Base-by-base conservation (phyloP, 2,113 vertebrate genomes). In the Anarrhichthys ocellatus region DNA sequence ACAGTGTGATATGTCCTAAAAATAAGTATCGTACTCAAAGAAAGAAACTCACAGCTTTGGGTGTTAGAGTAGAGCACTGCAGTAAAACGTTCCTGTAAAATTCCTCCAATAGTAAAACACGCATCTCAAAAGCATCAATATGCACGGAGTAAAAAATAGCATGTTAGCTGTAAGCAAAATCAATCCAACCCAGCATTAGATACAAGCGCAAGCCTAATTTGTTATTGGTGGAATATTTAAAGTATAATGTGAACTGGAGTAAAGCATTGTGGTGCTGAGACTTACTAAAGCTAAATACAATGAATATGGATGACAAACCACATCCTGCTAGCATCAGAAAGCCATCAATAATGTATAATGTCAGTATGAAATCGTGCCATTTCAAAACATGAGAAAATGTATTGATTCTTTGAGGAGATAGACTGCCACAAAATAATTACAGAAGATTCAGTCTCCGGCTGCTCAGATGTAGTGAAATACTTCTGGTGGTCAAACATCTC, bases 1-100 rank as follows among this genome's bases (percentile, higher is more conserved):
- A 83, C 38, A 80, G 54, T 48, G 73, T 77, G 36, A 85, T 75
- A 83, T 61, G 40, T 18, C 73, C 85, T 89, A 82, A 86, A 86
- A 90, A 90, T 92, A 91, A 59, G 70, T 52, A 67, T 71, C 5
- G 67, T 24, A 48, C 40, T 68, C 13, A 2, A 54, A 65, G 52
- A 77, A 61, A 66, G 76, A n/a, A 69, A 34, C 29, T 77, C 46
- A 17, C 36, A 66, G 44, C 64, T 86, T 40, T 59, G 46, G 34
- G 62, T 63, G 68, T 84, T 36, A 62, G 15, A 83, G 2, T 50
- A 34, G 36, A 1, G 8, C n/a, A 27, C 32, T 32, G 24, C 11
- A 50, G 27, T 73, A 59, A 59, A 67, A 59, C 4, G 6, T 73
- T 36, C 38, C 9, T 58, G 46, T 46, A 2, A 34, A 38, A 69